Base-by-base conservation (phyloP, 1,140 invertebrate genomes). In the Ericerus pela region DNA sequence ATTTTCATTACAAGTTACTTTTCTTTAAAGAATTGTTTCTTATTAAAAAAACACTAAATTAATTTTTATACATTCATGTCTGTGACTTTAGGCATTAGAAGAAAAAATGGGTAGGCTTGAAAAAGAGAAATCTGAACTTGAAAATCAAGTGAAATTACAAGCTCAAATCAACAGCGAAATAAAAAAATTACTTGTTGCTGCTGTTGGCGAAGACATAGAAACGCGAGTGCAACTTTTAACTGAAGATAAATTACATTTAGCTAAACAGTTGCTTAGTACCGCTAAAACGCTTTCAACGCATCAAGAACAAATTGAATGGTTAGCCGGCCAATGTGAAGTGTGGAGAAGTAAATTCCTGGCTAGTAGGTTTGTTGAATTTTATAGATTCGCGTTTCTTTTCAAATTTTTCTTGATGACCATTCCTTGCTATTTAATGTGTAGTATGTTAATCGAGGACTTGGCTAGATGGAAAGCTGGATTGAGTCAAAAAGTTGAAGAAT, bases 301-400 rank as follows among this genome's bases (percentile, higher is more conserved):
- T 70, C 85, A 88, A 68, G 90, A 95, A 69, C 86, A 93, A 73
- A 84, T 88, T 2, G 91, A 95, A 67, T 88, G 84, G 75, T 70
- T 95, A 22, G 85, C 87, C 24, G 88, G 90, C 2, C 88, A 94
- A 64, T 91, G 88, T 69, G 90, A 96, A 74, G 88, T 95, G 54
- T 95, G 90, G 89, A 79, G 89, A 59, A 93, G 88, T 64, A 95
- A 95, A 79, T 96, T 91, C 71, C 72, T 95, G 62, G 90, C 90
- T 22, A 90, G 87, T 74, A 92, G 82, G 82, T 85, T 6, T 16
- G 22, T 28, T 22, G 18, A 20, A 30, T 20, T 28, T 30, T 51
- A 51, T 5, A 6, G 18, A 3, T 18, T 16, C 51, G 4, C 11
- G 5, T 6, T 53, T 24, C 20, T n/a, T n/a, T 53, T 26, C 41